phyloP scores from a whole-genome alignment of 2,113 vertebrate genomes.

The Nerophis ophidion region DNA sequence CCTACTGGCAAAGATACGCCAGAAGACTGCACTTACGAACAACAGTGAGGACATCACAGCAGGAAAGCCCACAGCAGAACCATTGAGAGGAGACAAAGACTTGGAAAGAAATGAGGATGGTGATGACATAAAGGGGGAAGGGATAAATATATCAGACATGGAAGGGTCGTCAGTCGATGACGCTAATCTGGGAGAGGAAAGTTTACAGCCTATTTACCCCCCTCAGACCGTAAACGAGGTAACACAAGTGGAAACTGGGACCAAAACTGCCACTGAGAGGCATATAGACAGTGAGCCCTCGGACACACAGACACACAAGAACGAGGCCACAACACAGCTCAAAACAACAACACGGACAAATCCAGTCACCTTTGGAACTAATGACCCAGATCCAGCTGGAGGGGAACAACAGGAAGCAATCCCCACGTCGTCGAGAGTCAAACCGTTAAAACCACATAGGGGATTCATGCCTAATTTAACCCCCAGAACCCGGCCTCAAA shows the following conservation, averaged over 20 bases:
- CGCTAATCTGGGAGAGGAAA: slow-evolving; percentile 53
- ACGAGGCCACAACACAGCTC: slow-evolving; percentile 6
- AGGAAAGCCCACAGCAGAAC: slow-evolving; percentile 19
- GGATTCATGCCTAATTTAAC: slow-evolving; percentile 30
- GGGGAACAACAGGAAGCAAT: slow-evolving; percentile 15
- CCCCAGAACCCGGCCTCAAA: slow-evolving; percentile 43
- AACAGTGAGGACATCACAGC: slow-evolving; percentile 31
- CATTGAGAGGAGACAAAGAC: slow-evolving; percentile 1
- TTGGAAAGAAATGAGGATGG: slow-evolving; percentile 7
- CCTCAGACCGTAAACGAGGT: slow-evolving; percentile 17
- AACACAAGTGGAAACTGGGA: slow-evolving; percentile 12
- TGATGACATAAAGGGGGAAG: slow-evolving; percentile 8
- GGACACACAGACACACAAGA: slow-evolving; percentile 20
- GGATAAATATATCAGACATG: slow-evolving; percentile 26
- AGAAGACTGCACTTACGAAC: slow-evolving; percentile 64
- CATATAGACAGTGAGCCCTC: slow-evolving; percentile 6
- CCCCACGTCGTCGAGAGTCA: slow-evolving; percentile 9
- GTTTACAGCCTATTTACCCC: slow-evolving; percentile 30
- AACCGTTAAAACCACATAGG: slow-evolving; percentile 14
- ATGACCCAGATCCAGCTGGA: slow-evolving; percentile 24
- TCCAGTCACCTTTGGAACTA: slow-evolving; percentile 26
- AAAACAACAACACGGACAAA: slow-evolving; percentile 22
- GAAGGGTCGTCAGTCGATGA: slow-evolving; percentile 76
- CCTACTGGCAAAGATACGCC: slow-evolving; percentile 85
- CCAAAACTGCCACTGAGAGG: slow-evolving; percentile 19